Evolutionary conservation across 2,113 vertebrate genomes (phyloP).

Genomic region (Prionailurus viverrinus): DNA sequence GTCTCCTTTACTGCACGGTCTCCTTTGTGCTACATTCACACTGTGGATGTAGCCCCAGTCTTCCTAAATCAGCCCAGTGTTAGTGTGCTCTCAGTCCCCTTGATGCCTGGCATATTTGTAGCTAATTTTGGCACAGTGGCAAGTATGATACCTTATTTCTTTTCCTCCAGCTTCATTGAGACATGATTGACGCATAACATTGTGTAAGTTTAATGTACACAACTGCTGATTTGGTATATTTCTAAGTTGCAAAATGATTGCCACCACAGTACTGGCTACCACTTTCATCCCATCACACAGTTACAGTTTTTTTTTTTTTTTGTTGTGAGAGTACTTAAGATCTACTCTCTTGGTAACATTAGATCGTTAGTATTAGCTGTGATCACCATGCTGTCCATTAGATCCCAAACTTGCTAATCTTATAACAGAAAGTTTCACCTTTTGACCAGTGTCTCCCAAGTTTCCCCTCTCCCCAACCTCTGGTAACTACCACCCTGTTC

Average conservation of each 20-base stretch:
- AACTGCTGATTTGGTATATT: not conserved
- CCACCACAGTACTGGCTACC: not conserved
- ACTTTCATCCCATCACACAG: not conserved
- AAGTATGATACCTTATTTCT: not conserved
- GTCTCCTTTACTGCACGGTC: fast-evolving
- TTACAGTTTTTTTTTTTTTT: not conserved
- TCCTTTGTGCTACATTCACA: not conserved
- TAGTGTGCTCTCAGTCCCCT: not conserved
- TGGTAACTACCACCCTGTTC: not conserved
- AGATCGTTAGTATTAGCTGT: not conserved
- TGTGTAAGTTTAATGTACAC: not conserved
- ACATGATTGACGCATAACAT: not conserved
- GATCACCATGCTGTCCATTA: not conserved
- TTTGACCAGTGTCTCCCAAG: not conserved
- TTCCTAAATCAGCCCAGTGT: not conserved
- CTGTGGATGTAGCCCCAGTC: not conserved
- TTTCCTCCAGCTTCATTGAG: not conserved
- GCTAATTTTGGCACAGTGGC: not conserved
- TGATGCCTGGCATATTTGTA: not conserved
- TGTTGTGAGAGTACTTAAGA: not conserved
- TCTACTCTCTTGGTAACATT: not conserved
- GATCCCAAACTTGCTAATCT: not conserved
- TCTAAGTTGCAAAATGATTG: not conserved
- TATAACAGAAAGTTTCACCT: not conserved
- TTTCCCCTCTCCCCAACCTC: not conserved